Base-by-base conservation (phyloP, 2,888 invertebrate genomes). In the Microctonus aethiopoides region DNA sequence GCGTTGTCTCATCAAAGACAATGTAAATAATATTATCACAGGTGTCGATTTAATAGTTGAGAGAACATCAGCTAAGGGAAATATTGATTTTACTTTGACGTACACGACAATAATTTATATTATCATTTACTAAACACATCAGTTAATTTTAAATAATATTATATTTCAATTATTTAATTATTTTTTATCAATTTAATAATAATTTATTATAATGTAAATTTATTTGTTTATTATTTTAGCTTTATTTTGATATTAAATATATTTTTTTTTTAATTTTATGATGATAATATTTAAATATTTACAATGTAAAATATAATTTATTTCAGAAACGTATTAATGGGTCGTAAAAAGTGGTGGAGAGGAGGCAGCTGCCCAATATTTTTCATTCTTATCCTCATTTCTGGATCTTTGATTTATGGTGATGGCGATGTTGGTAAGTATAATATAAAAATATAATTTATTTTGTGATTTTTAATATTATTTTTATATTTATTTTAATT, bases 351-450 rank as follows among this genome's bases (percentile, higher is more conserved):
- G 77, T 82, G 84, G 83, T 82, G 81, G 83, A 80, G 75, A 70
- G 82, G 81, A 75, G 81, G 82, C 54, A 66, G 54, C 34, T 56
- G 62, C 74, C 75, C 80, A 77, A 80, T 80, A 83, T 73, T 79
- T 72, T 70, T 85, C 75, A 72, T 82, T 74, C 80, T 85, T 79
- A 80, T 78, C 74, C 78, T 80, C 74, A 78, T 83, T 72, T 75
- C 80, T 32, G 62, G 26, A 71, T 78, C 75, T 87, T 88, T 88
- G 84, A 88, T 89, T 84, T 85, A 85, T 76, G 89, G 90, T 80
- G 91, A 92, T 85, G 91, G 90, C 73, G 90, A 91, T 87, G 91
- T 92, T 85, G 92, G 92, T 92, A 82, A 89, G 89, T 87, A 3
- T 41, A 51, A 59, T 36, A 62, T 62, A 34, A 32, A 22, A 16